Conservation (phyloP, 2,888 invertebrate species). For the Chloroclysta siterata region DNA sequence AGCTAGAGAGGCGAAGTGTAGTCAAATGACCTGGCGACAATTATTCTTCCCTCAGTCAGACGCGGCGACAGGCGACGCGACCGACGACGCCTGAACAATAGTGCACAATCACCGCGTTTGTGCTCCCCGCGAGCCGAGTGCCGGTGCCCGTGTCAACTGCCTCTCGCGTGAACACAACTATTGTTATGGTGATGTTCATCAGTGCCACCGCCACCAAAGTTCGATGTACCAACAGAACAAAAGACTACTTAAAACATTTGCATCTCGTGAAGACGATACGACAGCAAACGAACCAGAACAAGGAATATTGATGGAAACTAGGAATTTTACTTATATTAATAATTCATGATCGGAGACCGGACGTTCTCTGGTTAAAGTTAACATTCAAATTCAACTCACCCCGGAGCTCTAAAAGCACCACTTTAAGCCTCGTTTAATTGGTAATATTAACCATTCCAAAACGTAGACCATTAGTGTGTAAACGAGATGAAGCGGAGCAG, state of each 20-base stretch:
- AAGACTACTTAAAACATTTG: constrained; percentile 63
- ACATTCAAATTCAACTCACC: constrained; percentile 73
- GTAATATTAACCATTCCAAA: constrained; percentile 73
- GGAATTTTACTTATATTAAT: constrained; percentile 66
- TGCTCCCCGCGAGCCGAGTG: constrained; percentile 41
- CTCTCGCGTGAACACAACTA: constrained; percentile 69
- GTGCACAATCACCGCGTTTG: constrained; percentile 75
- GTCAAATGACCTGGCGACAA: constrained; percentile 57
- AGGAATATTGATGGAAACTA: constrained; percentile 53
- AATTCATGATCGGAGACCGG: constrained; percentile 66
- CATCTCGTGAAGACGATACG: constrained; percentile 58
- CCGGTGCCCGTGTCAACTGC: constrained; percentile 69
- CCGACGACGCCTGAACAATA: constrained; percentile 67
- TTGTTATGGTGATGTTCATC: constrained; percentile 78
- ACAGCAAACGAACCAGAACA: constrained; percentile 39
- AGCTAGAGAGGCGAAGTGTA: constrained; percentile 47
- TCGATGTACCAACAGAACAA: constrained; percentile 70
- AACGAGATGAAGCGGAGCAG: constrained; percentile 71
- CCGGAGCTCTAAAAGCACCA: constrained; percentile 65
- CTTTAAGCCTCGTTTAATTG: constrained; percentile 74
- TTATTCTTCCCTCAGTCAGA: constrained; percentile 61
- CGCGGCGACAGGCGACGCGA: constrained; percentile 51
- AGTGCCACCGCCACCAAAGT: constrained; percentile 46
- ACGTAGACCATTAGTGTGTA: constrained; percentile 73
- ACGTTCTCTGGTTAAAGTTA: constrained; percentile 55